Evolutionary conservation across 2,888 invertebrate genomes (phyloP).

Genomic region (Xanthorhoe designata): DNA sequence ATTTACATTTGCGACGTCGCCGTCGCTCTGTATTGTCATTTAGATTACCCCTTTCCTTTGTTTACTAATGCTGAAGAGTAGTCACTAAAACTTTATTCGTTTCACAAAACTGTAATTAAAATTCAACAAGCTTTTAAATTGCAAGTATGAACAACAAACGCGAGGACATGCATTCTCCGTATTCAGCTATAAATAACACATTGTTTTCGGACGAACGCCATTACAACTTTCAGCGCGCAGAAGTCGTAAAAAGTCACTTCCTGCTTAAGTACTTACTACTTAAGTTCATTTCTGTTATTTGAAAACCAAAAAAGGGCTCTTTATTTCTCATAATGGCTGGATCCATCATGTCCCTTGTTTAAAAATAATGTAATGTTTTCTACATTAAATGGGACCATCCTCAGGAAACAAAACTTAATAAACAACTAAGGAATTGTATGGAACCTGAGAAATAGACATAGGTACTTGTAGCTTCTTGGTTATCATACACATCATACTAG

Average conservation of each 20-base stretch:
- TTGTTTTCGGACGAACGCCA: slow-evolving; percentile 82
- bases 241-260: slow-evolving; percentile 80
- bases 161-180: slow-evolving; percentile 43
- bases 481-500: slow-evolving; percentile 23
- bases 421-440: not conserved
- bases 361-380: not conserved
- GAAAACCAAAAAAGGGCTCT: slow-evolving; percentile 16
- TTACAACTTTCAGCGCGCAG: slow-evolving; percentile 80
- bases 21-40: slow-evolving; percentile 78
- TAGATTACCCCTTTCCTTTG: slow-evolving; percentile 69
- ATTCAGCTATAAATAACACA: slow-evolving; percentile 76
- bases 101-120: slow-evolving; percentile 31
- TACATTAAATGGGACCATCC: no score
- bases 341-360: not conserved
- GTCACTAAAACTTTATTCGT: slow-evolving; percentile 18
- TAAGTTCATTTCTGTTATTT: slow-evolving; percentile 26
- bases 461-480: not conserved
- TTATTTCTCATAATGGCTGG: not conserved
- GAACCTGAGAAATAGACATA: not conserved
- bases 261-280: slow-evolving; percentile 46
- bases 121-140: slow-evolving; percentile 5
- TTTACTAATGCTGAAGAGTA: slow-evolving; percentile 52
- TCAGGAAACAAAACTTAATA: no score
- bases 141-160: not conserved
- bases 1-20: slow-evolving; percentile 80